Evolutionary conservation across 1,140 invertebrate genomes (phyloP), one percentile per base, ranked within the genome.

Genomic region (Hylaeus volcanicus): DNA sequence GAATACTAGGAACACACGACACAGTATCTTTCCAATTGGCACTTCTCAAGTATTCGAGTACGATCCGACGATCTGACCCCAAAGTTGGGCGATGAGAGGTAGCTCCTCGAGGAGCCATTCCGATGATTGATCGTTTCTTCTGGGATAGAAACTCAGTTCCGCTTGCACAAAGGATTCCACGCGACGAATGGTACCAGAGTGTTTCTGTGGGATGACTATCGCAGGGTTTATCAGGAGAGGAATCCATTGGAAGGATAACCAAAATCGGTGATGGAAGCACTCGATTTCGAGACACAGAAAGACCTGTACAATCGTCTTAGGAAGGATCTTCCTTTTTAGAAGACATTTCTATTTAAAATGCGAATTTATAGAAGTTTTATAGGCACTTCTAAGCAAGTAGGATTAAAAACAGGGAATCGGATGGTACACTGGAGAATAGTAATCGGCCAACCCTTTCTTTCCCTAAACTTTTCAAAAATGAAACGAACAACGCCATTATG

Each of bases 111-210:
- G 73, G 73, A 75, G 61, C 73, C 39, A 75, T 75, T 75, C 39
- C 73, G 39, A 75, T 75, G 73, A 75, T 75, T 66, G 73, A 75
- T 75, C 73, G 73, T 55, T 65, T 75, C 51, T 56, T 56, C 48
- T 55, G 48, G 51, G 51, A 75, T 26, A 45, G 73, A n/a, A 56
- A 75, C 58, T 66, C 61, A 39, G 39, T 65, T 75, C 61, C 39
- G 51, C 5, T 75, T 55, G 73, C 14, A 75, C 73, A 66, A 75
- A 65, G 73, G 61, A 43, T 66, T 56, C 73, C 11, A 26, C 26
- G 8, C 51, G 73, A 63, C 61, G 56, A 61, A 73, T 45, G 60
- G 12, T 15, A 3, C 11, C 53, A 12, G 8, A 39, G 37, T 56
- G 51, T 74, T 56, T 65, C 61, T 43, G 15, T 6, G 1, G 37